A percentile compares a stretch with the other conserved stretches of the same genome.
phyloP scores from a whole-genome alignment of 1,140 invertebrate species.

The Drosophila kohkoa region DNA sequence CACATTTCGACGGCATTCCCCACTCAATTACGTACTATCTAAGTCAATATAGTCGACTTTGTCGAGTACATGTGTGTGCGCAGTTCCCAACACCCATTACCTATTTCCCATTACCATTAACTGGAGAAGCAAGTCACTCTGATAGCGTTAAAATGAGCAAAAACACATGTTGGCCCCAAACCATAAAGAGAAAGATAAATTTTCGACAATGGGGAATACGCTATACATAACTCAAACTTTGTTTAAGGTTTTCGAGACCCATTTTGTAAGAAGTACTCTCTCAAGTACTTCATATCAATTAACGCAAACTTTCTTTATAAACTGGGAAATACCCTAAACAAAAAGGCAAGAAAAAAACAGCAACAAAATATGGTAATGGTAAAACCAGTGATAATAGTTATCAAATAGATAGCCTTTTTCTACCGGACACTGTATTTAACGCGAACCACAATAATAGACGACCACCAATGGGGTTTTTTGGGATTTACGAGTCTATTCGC shows the following conservation, averaged over 20 bases:
- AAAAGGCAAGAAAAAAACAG: neutral
- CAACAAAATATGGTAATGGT: conserved; percentile 20
- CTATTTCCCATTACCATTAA: conserved; percentile 17
- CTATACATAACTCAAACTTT: neutral
- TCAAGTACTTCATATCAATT: neutral
- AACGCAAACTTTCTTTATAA: neutral
- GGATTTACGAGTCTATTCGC: conserved; percentile 1
- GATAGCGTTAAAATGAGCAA: conserved; percentile 24
- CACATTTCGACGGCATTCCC: conserved; percentile 43
- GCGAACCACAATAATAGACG: conserved; percentile 59
- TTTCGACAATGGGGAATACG: neutral
- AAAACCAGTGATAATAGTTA: conserved; percentile 58
- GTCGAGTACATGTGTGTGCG: conserved; percentile 2
- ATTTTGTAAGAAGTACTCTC: neutral
- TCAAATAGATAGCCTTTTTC: conserved; percentile 40
- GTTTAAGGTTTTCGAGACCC: neutral
- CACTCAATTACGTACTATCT: conserved; percentile 51
- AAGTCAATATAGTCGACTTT: conserved; percentile 1
- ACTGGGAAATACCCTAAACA: neutral
- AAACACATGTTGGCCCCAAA: conserved; percentile 19
- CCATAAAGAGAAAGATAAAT: conserved; percentile 15
- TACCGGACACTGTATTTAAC: conserved; percentile 1
- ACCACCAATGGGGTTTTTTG: conserved; percentile 70
- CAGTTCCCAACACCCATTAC: neutral
- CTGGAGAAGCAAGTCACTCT: conserved; percentile 32